Base-by-base conservation (phyloP, 1,140 invertebrate species). In the Halyomorpha halys region DNA sequence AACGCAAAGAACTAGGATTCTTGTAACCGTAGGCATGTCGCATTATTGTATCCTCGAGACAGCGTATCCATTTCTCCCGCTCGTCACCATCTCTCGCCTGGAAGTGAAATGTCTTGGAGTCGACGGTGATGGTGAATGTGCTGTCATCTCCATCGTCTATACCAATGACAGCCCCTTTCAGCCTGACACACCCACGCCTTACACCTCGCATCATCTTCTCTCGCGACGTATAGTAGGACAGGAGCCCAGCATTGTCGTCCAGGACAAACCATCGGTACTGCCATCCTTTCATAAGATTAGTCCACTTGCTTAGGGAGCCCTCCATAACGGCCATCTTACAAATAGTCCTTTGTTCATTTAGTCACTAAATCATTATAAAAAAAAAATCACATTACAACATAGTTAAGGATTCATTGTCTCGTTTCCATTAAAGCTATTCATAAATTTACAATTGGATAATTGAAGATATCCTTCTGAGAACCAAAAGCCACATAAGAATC, bases 231-330 rank as follows among this genome's bases (percentile, higher is more conserved):
- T 97, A 98, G 78, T 98, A 98, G 18, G 93, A 96, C 45, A 98
- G 79, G 49, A 97, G 80, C 18, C 94, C 94, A 66, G 91, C 89
- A 77, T 90, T 91, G 75, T 95, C 91, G 78, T 99, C 95, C 68
- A 99, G 78, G 67, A 99, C 95, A 79, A 99, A 99, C 92, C 95
- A 99, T 64, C 96, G 84, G 78, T 96, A 98, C 78, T 99, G 97
- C 95, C 96, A 99, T 66, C 96, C 97, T 79, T 98, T 97, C 84
- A 99, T 94, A 69, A 99, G 92, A 83, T 99, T 99, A 65, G 97
- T 99, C 97, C 96, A 99, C 83, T 99, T 99, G 78, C 91, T 97
- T 53, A 99, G 78, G n/a, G 93, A 92, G 68, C 97, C 97, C 81
- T 99, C 95, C 87, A 98, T 87, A 72, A 84, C 83, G 71, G 79